A percentile compares a stretch with the other conserved stretches of the same genome.
These are phyloP conservation scores for Patagioenas fasciata DNA, from an alignment of 2,113 vertebrate species.

Conservation along the genomic window DNA sequence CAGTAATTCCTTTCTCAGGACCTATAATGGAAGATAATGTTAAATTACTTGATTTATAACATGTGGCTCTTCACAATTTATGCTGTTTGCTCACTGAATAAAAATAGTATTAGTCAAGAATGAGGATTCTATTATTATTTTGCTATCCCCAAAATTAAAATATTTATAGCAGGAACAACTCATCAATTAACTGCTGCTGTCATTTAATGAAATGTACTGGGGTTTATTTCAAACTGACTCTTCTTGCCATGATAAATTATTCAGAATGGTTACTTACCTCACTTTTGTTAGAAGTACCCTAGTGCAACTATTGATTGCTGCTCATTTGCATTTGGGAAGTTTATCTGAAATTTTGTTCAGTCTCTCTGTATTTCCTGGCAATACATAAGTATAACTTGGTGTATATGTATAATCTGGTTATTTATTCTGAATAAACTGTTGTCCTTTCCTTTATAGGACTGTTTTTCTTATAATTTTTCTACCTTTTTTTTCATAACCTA, in stretches of 20 bases:
- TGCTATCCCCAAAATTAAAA: background rate
- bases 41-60: background rate
- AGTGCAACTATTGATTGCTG: background rate
- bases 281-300: background rate
- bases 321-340: background rate
- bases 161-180: background rate
- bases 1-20: background rate
- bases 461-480: background rate
- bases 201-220: background rate
- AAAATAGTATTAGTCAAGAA: background rate
- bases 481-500: background rate
- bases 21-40: background rate
- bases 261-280: background rate
- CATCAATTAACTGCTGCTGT: background rate
- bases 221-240: background rate
- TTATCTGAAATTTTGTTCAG: background rate
- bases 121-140: background rate
- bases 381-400: background rate
- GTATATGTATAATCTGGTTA: background rate
- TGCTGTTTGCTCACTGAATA: background rate
- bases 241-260: background rate
- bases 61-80: background rate
- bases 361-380: background rate
- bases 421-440: background rate
- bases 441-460: background rate